A percentile compares a stretch with the other conserved stretches of the same genome.
Evolutionary conservation across 2,888 invertebrate species (phyloP).

Genomic region (Macrophya annulata): DNA sequence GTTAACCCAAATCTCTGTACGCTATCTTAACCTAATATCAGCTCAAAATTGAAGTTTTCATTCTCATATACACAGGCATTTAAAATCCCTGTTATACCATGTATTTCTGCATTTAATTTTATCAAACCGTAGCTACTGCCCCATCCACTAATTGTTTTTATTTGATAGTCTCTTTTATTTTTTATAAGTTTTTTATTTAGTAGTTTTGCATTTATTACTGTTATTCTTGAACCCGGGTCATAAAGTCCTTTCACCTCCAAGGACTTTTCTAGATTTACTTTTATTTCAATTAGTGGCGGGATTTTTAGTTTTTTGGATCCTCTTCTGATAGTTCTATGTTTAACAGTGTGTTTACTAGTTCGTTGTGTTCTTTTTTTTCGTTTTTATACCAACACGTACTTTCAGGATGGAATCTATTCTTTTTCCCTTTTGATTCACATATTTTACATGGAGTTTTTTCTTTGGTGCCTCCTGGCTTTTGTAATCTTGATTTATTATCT

Average conservation of each 20-base stretch:
- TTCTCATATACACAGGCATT: no score
- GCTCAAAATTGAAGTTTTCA: no score
- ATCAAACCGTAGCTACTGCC: background rate
- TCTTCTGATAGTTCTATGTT: conserved; percentile 24
- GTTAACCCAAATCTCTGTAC: no score
- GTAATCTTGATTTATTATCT: conserved; percentile 51
- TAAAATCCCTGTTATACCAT: no score
- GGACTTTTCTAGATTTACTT: conserved; percentile 14
- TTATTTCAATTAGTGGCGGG: conserved; percentile 59
- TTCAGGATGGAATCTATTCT: no score
- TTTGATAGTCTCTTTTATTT: conserved; percentile 24
- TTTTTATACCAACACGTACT: conserved; percentile 31
- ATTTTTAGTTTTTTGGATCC: conserved; percentile 58
- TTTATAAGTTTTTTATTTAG: conserved; percentile 18
- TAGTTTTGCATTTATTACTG: conserved; percentile 26
- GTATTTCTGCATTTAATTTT: no score
- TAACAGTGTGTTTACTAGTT: conserved; percentile 37
- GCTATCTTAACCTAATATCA: no score
- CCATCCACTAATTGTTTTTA: conserved; percentile 23
- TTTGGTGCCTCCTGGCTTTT: conserved; percentile 43
- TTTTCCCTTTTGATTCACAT: no score
- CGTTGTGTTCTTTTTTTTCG: conserved; percentile 42
- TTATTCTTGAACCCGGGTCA: conserved; percentile 52
- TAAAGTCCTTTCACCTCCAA: conserved; percentile 57
- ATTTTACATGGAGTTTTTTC: background rate